Percentiles rank a stretch among this genome's conserved stretches.
phyloP scores from a whole-genome alignment of 1,140 invertebrate genomes.

The Pentalonia nigronervosa region DNA sequence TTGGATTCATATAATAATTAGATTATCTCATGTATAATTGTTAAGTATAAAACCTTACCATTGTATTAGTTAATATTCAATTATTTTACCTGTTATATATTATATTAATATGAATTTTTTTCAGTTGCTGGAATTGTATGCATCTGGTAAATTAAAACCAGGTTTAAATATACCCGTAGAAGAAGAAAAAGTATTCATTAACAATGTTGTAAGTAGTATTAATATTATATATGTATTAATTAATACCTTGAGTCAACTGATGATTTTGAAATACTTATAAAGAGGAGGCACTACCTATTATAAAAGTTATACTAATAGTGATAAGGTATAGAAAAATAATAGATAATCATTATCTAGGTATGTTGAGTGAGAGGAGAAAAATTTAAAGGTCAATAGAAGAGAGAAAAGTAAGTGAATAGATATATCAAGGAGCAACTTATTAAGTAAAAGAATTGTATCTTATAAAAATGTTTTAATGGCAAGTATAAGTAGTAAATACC shows the following conservation, averaged over 20 bases:
- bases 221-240: background rate
- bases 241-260: background rate
- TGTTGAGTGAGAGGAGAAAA: background rate
- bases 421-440: background rate
- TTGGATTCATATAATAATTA: no score
- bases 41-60: background rate
- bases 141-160: slow-evolving; percentile 79
- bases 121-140: slow-evolving; percentile 85
- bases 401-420: background rate
- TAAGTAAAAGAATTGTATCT: background rate
- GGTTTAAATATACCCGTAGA: slow-evolving; percentile 78
- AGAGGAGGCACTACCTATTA: background rate
- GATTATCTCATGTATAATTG: no score
- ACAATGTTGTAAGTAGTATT: slow-evolving; percentile 71
- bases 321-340: background rate
- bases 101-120: slow-evolving; percentile 61
- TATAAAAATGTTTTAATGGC: background rate
- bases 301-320: background rate
- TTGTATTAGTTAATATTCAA: background rate
- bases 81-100: no score
- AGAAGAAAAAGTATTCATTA: slow-evolving; percentile 69
- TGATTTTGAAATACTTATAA: background rate
- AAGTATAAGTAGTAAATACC: background rate
- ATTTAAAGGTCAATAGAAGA: background rate
- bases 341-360: no score